These are phyloP conservation scores for Lysandra bellargus DNA, from an alignment of 2,888 invertebrate genomes.

Conservation along the genomic window DNA sequence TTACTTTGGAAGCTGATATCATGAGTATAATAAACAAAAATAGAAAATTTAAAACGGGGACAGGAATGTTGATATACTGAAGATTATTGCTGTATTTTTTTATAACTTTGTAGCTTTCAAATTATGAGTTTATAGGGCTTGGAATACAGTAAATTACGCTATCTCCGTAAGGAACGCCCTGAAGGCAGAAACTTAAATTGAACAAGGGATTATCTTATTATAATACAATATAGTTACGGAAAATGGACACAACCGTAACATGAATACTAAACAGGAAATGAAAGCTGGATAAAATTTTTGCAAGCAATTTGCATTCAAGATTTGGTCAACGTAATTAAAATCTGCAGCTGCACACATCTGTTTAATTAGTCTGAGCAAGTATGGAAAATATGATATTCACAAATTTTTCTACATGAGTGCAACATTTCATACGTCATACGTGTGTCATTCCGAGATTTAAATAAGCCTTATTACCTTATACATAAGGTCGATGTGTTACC, in stretches of 20 bases:
- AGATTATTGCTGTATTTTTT: too few species aligned
- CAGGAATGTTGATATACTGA: too few species aligned
- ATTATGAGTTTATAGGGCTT: too few species aligned
- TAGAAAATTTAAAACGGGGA: too few species aligned
- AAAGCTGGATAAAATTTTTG: neutral
- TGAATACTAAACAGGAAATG: neutral
- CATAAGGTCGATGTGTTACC: neutral
- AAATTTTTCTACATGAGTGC: constrained; percentile 11
- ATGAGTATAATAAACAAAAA: too few species aligned
- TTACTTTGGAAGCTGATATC: too few species aligned
- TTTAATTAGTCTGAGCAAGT: neutral
- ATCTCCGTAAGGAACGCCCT: too few species aligned
- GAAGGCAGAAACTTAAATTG: too few species aligned
- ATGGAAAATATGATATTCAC: constrained; percentile 10
- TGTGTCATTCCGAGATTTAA: neutral
- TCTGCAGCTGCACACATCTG: neutral
- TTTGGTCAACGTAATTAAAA: neutral
- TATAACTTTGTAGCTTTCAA: too few species aligned
- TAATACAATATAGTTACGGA: too few species aligned
- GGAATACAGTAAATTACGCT: too few species aligned
- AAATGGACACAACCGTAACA: neutral
- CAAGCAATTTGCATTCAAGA: neutral
- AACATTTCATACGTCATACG: constrained; percentile 17
- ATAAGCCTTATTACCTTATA: neutral
- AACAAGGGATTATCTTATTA: too few species aligned